These are phyloP conservation scores for Gouania willdenowi DNA, from an alignment of 2,797 vertebrate genomes.

Conservation along the genomic window DNA sequence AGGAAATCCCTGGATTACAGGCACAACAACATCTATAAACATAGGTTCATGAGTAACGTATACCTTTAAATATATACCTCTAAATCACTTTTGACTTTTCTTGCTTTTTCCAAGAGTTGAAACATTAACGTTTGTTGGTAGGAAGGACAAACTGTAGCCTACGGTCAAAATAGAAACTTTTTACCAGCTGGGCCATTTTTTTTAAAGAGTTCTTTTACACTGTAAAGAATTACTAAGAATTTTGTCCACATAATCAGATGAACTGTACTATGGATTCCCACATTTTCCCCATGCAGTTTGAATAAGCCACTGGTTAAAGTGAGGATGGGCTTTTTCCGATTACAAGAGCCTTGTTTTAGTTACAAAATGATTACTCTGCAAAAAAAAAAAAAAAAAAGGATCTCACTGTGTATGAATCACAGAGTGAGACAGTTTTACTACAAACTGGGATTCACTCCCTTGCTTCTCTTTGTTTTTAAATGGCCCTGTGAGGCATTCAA, in stretches of 20 bases:
- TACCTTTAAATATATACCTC: too few relatives aligned
- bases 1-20: too few relatives aligned
- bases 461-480: conserved; percentile 2
- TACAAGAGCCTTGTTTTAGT: conserved; percentile 26
- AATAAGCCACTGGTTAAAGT: conserved; percentile 15
- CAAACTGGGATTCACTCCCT: background rate
- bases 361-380: conserved; percentile 14
- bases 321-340: conserved; percentile 32
- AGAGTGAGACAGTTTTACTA: conserved; percentile 36
- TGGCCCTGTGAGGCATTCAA: too few relatives aligned
- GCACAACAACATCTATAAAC: background rate
- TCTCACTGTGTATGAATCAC: conserved; percentile 36
- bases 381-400: conserved; percentile 34
- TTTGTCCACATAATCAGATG: background rate
- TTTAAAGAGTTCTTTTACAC: background rate
- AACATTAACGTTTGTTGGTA: conserved; percentile 4
- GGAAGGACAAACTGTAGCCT: conserved; percentile 4
- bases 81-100: conserved; percentile 11
- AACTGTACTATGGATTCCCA: conserved; percentile 6
- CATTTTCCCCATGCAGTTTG: too few relatives aligned
- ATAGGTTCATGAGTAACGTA: conserved; percentile 20
- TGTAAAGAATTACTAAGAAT: background rate
- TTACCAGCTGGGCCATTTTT: conserved; percentile 32
- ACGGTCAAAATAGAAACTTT: conserved; percentile 12
- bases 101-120: conserved; percentile 14